Base-by-base conservation (phyloP, 2,888 invertebrate species). In the Linnaemya vulpina region DNA sequence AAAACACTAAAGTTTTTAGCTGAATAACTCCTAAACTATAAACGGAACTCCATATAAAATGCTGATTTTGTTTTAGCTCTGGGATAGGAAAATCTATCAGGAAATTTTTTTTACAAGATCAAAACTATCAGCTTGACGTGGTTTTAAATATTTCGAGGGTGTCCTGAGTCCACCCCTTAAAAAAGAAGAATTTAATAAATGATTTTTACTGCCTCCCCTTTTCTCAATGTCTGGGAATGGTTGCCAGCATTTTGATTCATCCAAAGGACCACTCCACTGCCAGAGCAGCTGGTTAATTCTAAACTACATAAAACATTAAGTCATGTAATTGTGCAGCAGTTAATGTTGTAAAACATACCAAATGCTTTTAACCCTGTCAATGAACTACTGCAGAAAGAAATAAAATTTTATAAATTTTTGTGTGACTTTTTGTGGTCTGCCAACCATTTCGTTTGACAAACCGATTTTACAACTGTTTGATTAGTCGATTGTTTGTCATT, bases 401-500 rank as follows among this genome's bases (percentile, higher is more conserved):
- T 30, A 30, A 51, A 51, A 49, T 7, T 8, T 1, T 11, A n/a
- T 9, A 51, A 49, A 17, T 51, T 13, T 20, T 22, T 55, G 55
- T 40, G 2, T 55, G 11, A 13, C n/a, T 15, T 15, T 55, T 55
- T 15, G 30, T 30, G 55, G 10, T 7, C 25, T 15, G 25, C 55
- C 55, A 25, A 20, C 20, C 51, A 55, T 25, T 25, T 55, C 15
- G 13, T 25, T 55, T 55, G 55, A 7, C 25, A 25, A 25, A 55
- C 13, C 5, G 2, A 25, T 55, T 55, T 55, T 25, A 70, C 68
- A 81, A 70, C 22, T 81, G 53, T 68, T 49, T 60, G 67, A 60
- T 67, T 60, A 74, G 53, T 73, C 65, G 68, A 25, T 62, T 67
- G 25, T 60, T 49, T 51, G 30, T 13, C 17, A n/a, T 15, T 40